Evolutionary conservation across 2,797 vertebrate species (phyloP), one percentile per base, ranked within the genome.

Genomic region (Acrossocheilus wenchowensis): DNA sequence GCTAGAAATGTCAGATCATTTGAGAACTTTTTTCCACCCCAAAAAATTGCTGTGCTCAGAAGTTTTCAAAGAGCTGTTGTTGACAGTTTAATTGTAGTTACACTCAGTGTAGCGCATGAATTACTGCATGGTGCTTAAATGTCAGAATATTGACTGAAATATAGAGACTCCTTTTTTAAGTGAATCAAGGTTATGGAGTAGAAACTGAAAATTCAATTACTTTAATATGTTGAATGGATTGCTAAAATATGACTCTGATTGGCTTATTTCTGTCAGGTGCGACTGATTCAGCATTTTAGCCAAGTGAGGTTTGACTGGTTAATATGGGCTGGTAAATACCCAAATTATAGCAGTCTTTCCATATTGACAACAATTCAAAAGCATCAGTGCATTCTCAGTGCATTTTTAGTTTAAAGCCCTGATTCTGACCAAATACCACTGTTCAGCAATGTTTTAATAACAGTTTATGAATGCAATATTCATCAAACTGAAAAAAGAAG

Each of bases 91-190:
- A 86, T 86, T 87, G 79, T 85, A 54, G 75, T 72, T 79, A 83
- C 77, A 80, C 85, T 89, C 30, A 84, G 69, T 77, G 60, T 36
- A 79, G 62, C 14, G 48, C 60, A 83, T 83, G 82, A 89, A 85
- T 89, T 84, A 90, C 73, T 83, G 64, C 3, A 39, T 54, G 85
- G 80, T 75, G 84, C 87, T 89, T 90, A 89, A 91, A 90, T 87
- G 88, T 84, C 78, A 87, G 41, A 60, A 80, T 90, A 90, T 89
- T 87, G 89, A 89, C 82, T 89, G 72, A 89, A 87, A 90, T 85
- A 73, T 89, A 87, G 88, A 81, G 86, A 83, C 68, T 23, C 3
- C 5, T 34, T 48, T 68, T 85, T 82, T 84, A 80, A 85, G 57
- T 81, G 64, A 89, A 91, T 88, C 78, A 88, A 66, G 62, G 66